Conservation (phyloP, 2,888 invertebrate species). For the Incurvaria masculella region DNA sequence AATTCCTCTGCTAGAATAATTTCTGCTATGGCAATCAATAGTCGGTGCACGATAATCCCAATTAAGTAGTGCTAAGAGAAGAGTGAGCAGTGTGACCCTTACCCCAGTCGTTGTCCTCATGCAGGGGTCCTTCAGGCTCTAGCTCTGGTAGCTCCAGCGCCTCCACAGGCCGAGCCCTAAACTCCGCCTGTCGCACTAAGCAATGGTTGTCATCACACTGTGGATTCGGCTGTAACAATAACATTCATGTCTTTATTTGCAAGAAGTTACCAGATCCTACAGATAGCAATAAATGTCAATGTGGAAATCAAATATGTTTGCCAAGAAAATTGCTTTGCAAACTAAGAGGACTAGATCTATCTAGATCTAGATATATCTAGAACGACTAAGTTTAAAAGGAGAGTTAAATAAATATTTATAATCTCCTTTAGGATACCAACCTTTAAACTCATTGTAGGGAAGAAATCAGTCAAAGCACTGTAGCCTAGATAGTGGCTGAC, state of each 20-base stretch:
- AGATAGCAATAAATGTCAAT: too few relatives aligned
- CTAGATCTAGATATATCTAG: too few relatives aligned
- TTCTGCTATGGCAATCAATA: too few relatives aligned
- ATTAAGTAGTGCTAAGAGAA: background rate
- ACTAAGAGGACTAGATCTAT: too few relatives aligned
- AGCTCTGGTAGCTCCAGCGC: conserved; percentile 49
- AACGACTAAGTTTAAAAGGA: too few relatives aligned
- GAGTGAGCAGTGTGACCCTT: conserved; percentile 22
- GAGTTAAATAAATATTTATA: too few relatives aligned
- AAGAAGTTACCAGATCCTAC: too few relatives aligned
- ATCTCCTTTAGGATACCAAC: too few relatives aligned
- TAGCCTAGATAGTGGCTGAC: conserved; percentile 95
- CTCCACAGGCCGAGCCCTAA: conserved; percentile 52
- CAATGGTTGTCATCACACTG: conserved; percentile 86
- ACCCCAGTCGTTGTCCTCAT: conserved; percentile 93
- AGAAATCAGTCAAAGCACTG: conserved; percentile 94
- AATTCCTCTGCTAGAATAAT: too few relatives aligned
- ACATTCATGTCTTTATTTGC: background rate
- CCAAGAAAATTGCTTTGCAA: too few relatives aligned
- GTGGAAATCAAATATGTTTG: too few relatives aligned
- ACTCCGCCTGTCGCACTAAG: conserved; percentile 63
- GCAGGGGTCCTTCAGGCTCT: conserved; percentile 61
- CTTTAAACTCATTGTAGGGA: conserved; percentile 89
- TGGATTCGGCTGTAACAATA: conserved; percentile 69
- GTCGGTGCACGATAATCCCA: too few relatives aligned